Base-by-base conservation (phyloP, 2,797 vertebrate genomes). In the Argya squamiceps region DNA sequence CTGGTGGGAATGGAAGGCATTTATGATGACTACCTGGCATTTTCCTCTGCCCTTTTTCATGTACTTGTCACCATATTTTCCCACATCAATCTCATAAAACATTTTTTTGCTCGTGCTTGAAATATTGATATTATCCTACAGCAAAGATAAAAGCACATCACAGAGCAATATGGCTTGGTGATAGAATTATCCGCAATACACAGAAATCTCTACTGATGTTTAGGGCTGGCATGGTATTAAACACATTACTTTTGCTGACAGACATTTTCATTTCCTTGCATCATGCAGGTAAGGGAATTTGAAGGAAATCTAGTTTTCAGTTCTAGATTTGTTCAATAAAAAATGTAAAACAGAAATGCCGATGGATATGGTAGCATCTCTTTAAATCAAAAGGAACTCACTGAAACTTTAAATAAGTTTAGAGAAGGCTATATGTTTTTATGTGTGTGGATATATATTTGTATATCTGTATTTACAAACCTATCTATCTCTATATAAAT, bases 231-330 rank as follows among this genome's bases (percentile, higher is more conserved):
- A 70, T 70, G 85, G 97, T 98, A 98, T 98, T 98, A 98, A 98
- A 98, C 96, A 97, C 98, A 98, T 98, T 98, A 98, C 97, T 98
- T 98, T 97, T 97, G 92, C 95, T 98, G 98, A 98, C 98, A 98
- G 97, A 84, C 92, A 60, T 98, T 98, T 98, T 98, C 97, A 98
- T 98, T 98, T 98, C 68, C 86, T 82, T 74, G 58, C 71, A 89
- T 93, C 79, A 86, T 76, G 75, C 89, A 97, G 95, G 97, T 97
- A 71, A 63, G 94, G 83, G 97, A 98, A 97, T 92, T 97, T 80
- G 96, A 97, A 96, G 92, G 65, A 98, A 97, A 97, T 97, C 93
- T 96, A 96, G 83, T 97, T 97, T 98, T 84, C 73, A 87, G 75
- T 96, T 96, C 69, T 71, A 79, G 79, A 81, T 90, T 91, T 92